Conservation (phyloP, 1,140 invertebrate genomes). For the Harlomillsia oculata region DNA sequence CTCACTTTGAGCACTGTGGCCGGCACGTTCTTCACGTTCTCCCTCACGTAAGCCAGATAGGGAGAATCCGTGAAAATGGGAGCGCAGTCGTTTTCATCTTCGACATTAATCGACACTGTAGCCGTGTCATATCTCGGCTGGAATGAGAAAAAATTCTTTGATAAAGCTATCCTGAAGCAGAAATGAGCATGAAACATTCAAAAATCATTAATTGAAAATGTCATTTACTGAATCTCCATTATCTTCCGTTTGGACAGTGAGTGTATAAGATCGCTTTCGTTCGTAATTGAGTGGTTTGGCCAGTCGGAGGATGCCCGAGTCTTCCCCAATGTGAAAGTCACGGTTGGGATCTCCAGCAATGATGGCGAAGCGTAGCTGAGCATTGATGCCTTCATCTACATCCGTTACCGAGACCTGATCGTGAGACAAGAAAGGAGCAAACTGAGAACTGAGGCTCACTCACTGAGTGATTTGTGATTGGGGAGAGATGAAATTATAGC, state of each 20-base stretch:
- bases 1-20: constrained; percentile 59
- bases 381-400: constrained; percentile 78
- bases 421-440: no score
- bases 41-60: constrained; percentile 83
- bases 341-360: constrained; percentile 78
- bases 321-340: constrained; percentile 80
- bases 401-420: constrained; percentile 79
- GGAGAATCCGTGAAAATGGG: constrained; percentile 84
- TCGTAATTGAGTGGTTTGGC: constrained; percentile 88
- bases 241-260: constrained; percentile 80
- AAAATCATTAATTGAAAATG: no score
- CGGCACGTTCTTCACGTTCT: constrained; percentile 57
- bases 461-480: no score
- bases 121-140: constrained; percentile 42
- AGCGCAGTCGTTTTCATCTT: constrained; percentile 90
- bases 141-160: neutral
- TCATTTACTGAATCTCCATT: constrained; percentile 52
- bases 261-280: constrained; percentile 66
- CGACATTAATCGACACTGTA: constrained; percentile 51
- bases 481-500: no score
- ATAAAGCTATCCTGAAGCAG: no score
- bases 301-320: constrained; percentile 75
- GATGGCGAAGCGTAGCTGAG: constrained; percentile 76
- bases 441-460: no score
- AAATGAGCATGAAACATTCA: no score